Evolutionary conservation across 2,797 vertebrate genomes (phyloP), one percentile per base, ranked within the genome.

Genomic region (Macroramphosus scolopax): DNA sequence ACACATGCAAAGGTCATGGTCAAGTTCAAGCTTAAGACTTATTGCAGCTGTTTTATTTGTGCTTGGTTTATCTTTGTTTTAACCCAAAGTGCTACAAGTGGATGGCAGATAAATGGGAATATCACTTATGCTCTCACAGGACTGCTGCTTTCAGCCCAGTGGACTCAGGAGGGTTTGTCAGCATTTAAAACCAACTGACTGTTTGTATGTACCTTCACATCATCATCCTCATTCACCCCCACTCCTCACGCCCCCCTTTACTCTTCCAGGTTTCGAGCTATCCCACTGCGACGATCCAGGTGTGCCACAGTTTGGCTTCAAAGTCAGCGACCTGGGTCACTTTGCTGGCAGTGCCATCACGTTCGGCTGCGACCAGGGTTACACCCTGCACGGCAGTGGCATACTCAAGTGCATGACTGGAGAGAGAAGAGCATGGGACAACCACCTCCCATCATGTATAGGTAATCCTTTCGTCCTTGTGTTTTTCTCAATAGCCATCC

Each of bases 221-320:
- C 20, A 22, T 22, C 6, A 3, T 22, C 20, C 6, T 6, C 20
- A 22, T 22, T 22, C 20, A 22, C 20, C 20, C 6, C 6, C 6
- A 22, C 20, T 22, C 20, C 20, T 22, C 3, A 22, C n/a, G n/a
- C n/a, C n/a, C n/a, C n/a, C n/a, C n/a, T n/a, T n/a, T n/a, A n/a
- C n/a, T n/a, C n/a, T n/a, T n/a, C n/a, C n/a, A 98, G 96, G 93
- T 86, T 98, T 98, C 84, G 94, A 97, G 72, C 92, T 98, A 4
- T 97, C 96, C 37, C 95, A 98, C 68, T 98, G 96, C 68, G 95
- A 98, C 31, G 95, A 98, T 57, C 96, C 96, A 24, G 95, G 96
- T 3, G 90, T 97, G 37, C 96, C 96, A 1, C 95, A 98, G 79
- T 98, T 98, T 62, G 96, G 96, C 24, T 97, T 95, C 72, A 98